Percentiles rank a stretch among this genome's conserved stretches.
phyloP scores from a whole-genome alignment of 2,797 vertebrate species.

The Neostethus bicornis region DNA sequence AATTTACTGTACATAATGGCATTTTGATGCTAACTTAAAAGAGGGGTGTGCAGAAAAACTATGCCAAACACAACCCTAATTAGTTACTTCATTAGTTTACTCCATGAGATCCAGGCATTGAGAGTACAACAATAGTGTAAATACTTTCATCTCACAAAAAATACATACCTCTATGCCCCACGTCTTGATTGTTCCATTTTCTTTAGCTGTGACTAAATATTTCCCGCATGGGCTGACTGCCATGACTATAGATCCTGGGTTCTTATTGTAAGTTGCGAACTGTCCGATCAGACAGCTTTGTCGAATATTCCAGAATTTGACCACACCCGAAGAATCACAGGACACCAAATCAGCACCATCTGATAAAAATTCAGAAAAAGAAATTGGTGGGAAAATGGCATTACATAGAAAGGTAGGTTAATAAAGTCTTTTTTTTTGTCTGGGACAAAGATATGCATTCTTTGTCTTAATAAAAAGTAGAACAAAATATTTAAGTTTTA shows the following conservation, averaged over 20 bases:
- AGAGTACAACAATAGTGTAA: background rate
- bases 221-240: slow-evolving; percentile 58
- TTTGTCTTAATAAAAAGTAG: too few species aligned
- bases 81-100: slow-evolving; percentile 14
- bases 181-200: slow-evolving; percentile 72
- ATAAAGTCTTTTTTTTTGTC: too few species aligned
- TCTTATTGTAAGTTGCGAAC: slow-evolving; percentile 72
- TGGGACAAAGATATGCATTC: too few species aligned
- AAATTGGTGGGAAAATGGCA: background rate
- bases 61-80: slow-evolving; percentile 2
- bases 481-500: too few species aligned
- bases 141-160: background rate
- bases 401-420: too few species aligned
- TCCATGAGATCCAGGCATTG: background rate
- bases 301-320: slow-evolving; percentile 77
- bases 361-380: slow-evolving; percentile 27
- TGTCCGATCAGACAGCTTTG: slow-evolving; percentile 69
- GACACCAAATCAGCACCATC: slow-evolving; percentile 76
- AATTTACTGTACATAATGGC: background rate
- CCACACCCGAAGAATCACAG: slow-evolving; percentile 77
- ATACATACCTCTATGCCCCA: slow-evolving; percentile 75
- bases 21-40: too few species aligned
- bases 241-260: slow-evolving; percentile 71
- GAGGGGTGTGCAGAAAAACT: background rate
- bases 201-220: slow-evolving; percentile 77